phyloP scores from a whole-genome alignment of 1,140 invertebrate genomes.

The Neomicropteryx cornuta region DNA sequence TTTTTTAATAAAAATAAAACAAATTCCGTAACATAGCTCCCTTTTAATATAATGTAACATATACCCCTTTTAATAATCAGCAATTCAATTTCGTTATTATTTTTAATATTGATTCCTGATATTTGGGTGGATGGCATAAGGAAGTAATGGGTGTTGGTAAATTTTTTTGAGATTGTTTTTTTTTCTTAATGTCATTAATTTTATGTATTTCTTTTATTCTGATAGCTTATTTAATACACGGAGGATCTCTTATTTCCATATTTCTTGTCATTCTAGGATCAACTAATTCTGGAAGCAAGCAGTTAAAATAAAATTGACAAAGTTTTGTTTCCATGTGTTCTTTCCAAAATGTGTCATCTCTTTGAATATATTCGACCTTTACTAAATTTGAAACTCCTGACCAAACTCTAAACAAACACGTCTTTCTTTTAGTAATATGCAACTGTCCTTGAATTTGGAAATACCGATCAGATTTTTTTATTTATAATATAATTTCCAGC shows the following conservation, averaged over 20 bases:
- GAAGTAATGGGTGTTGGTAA: too few species aligned
- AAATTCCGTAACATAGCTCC: too few species aligned
- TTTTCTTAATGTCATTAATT: too few species aligned
- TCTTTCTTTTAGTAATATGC: slow-evolving; percentile 14
- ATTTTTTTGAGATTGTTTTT: too few species aligned
- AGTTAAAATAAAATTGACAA: slow-evolving; percentile 3
- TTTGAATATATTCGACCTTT: slow-evolving; percentile 2
- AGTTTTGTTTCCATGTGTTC: slow-evolving; percentile 5
- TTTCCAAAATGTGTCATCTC: slow-evolving; percentile 7
- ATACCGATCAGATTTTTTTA: slow-evolving; percentile 14
- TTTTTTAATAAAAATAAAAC: too few species aligned
- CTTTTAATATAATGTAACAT: too few species aligned
- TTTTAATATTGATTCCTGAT: too few species aligned
- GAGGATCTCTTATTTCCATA: slow-evolving; percentile 5
- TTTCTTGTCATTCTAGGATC: slow-evolving; percentile 1
- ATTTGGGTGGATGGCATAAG: too few species aligned
- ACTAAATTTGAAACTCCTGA: not conserved
- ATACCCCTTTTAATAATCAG: too few species aligned
- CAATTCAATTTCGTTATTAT: too few species aligned
- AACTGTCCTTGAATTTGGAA: slow-evolving; percentile 23
- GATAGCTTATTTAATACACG: slow-evolving; percentile 1
- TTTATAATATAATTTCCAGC: slow-evolving; percentile 11
- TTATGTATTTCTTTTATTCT: not conserved
- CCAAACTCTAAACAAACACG: slow-evolving; percentile 17
- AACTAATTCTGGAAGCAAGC: slow-evolving; percentile 6